Percentiles rank a stretch among this genome's conserved stretches.
phyloP scores from a whole-genome alignment of 2,797 vertebrate species.

The Adelosebastes latens region DNA sequence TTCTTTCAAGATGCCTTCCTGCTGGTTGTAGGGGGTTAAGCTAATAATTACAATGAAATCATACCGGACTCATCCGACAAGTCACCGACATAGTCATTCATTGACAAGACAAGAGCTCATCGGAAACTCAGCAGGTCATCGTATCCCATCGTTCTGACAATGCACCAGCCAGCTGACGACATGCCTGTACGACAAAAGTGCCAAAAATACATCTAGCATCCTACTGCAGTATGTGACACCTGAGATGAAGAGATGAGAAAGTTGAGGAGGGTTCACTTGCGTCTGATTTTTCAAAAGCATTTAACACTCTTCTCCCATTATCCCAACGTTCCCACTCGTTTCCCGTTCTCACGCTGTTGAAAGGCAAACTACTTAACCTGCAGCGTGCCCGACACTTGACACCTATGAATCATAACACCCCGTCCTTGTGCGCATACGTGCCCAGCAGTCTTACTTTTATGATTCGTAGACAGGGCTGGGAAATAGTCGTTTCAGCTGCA shows the following conservation, averaged over 20 bases:
- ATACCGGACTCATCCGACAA: neutral
- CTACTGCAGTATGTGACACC: constrained; percentile 59
- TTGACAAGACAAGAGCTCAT: neutral
- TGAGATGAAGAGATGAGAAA: constrained; percentile 22
- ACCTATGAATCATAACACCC: constrained; percentile 51
- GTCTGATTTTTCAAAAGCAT: constrained; percentile 46
- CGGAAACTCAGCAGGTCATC: constrained; percentile 4
- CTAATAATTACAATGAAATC: constrained; percentile 17
- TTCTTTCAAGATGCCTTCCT: neutral
- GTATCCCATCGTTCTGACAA: neutral
- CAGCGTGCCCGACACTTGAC: constrained; percentile 44
- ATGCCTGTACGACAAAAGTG: neutral
- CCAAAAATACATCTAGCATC: constrained; percentile 41
- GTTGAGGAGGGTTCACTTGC: constrained; percentile 1
- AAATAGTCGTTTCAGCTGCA: constrained; percentile 45
- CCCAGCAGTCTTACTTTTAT: constrained; percentile 30
- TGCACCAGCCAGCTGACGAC: neutral
- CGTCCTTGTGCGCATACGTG: neutral
- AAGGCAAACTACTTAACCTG: constrained; percentile 43
- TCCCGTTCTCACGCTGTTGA: constrained; percentile 52
- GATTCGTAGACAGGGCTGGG: constrained; percentile 29
- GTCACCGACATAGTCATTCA: constrained; percentile 6
- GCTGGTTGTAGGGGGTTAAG: neutral
- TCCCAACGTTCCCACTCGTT: constrained; percentile 22
- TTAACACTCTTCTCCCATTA: constrained; percentile 1